Percentiles rank a stretch among this genome's conserved stretches.
Evolutionary conservation across 2,797 vertebrate species (phyloP).

Genomic region (Melanitta fusca): DNA sequence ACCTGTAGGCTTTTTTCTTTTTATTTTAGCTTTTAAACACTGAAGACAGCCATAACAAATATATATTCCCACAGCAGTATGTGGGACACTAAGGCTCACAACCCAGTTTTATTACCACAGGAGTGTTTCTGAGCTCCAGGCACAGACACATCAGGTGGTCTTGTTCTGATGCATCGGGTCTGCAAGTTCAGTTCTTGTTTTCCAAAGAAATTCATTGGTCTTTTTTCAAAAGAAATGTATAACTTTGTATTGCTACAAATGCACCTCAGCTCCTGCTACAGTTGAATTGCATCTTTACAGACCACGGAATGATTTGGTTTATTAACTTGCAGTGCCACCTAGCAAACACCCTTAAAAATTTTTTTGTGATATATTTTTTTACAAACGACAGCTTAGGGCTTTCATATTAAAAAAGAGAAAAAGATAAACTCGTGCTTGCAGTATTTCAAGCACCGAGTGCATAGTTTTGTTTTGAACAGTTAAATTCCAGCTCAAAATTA

Average conservation of each 20-base stretch:
- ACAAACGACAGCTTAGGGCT: background rate
- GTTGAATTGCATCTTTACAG: background rate
- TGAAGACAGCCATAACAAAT: background rate
- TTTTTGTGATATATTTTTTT: background rate
- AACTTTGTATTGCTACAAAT: background rate
- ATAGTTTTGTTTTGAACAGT: background rate
- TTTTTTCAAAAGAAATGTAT: background rate
- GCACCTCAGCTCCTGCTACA: background rate
- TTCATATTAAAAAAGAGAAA: background rate
- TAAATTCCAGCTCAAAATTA: background rate
- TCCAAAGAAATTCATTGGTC: background rate
- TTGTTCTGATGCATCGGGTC: background rate
- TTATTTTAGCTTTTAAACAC: background rate
- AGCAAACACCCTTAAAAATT: constrained; percentile 12
- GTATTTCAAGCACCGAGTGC: background rate
- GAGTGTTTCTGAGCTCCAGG: background rate
- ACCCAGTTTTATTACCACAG: background rate
- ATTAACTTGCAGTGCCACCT: constrained; percentile 71
- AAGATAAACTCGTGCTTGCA: background rate
- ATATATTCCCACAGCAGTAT: background rate
- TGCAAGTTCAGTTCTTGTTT: background rate
- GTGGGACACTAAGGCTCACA: background rate
- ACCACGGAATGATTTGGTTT: background rate
- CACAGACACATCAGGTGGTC: background rate
- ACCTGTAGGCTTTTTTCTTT: background rate